Evolutionary conservation across 2,113 vertebrate genomes (phyloP), one percentile per base, ranked within the genome.

Genomic region (Rynchops niger): DNA sequence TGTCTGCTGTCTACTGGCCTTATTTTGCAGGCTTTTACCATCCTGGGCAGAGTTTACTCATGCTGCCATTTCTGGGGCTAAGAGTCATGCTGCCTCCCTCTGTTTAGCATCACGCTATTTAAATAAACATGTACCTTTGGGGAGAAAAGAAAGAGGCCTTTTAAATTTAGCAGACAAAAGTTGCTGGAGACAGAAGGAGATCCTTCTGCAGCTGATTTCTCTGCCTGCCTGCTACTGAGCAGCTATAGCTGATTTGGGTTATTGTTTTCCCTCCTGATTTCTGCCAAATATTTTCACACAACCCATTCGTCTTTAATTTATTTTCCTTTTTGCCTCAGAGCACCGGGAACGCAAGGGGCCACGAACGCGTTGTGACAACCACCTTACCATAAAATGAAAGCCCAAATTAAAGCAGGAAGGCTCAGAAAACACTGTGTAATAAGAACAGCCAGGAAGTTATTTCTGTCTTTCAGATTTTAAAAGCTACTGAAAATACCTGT

Each of bases 401-500:
- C n/a, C 66, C 5, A 8, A 40, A 53, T 87, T 72, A 85, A 82
- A 82, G 50, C 26, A 80, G 61, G 30, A 30, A 87, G 63, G 49
- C 63, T 80, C 66, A 67, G 78, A 85, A 90, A 76, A 78, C 36
- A 58, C 25, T 27, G 50, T 1, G 6, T 45, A 87, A 14, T 55
- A 90, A 69, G 36, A 92, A 62, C 23, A 91, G 62, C 15, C 43
- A 71, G 62, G 67, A 85, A 94, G 78, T 89, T 93, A 80, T 85
- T 94, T 94, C 74, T 86, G 23, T 70, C 45, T 69, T 88, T 92
- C 36, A 66, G 47, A 73, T 74, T 93, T 83, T 91, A 93, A 96
- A 97, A 97, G 93, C 89, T 97, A 93, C 84, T 95, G 94, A 96
- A 82, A 67, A 86, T 94, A 97, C 70, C 82, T 95, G 93, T 93